Percentiles rank a stretch among this genome's conserved stretches.
These are phyloP conservation scores for Cecropterus lyciades DNA, from an alignment of 1,140 invertebrate species.

Conservation along the genomic window DNA sequence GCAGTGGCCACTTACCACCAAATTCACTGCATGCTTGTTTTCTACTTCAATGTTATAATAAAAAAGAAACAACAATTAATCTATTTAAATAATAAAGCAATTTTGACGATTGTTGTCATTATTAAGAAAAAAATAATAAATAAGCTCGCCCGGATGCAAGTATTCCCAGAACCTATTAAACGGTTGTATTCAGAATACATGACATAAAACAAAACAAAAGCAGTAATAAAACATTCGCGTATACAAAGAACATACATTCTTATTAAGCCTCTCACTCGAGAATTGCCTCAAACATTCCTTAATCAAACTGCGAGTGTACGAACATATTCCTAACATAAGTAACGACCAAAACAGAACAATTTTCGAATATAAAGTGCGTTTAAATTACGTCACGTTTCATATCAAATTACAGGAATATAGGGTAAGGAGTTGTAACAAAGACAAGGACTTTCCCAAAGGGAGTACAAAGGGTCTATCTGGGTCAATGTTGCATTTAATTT, in stretches of 20 bases:
- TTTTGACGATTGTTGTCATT: no score
- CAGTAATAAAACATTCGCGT: conserved; percentile 23
- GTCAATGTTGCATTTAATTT: conserved; percentile 38
- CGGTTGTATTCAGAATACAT: background rate
- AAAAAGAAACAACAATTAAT: no score
- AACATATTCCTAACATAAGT: conserved; percentile 32
- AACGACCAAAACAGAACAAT: conserved; percentile 43
- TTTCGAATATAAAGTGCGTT: conserved; percentile 49
- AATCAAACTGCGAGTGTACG: conserved; percentile 25
- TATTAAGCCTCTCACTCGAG: conserved; percentile 16
- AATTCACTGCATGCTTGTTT: no score
- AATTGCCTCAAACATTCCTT: conserved; percentile 9
- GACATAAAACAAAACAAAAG: conserved; percentile 12
- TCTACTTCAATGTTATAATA: no score
- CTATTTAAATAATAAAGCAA: no score
- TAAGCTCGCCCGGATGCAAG: background rate
- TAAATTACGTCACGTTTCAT: conserved; percentile 61
- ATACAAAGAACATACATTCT: conserved; percentile 28
- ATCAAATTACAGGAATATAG: conserved; percentile 54
- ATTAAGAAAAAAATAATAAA: background rate
- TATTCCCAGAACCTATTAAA: background rate
- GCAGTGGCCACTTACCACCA: no score
- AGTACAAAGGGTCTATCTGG: conserved; percentile 31
- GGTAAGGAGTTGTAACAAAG: conserved; percentile 42
- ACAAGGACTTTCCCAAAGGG: conserved; percentile 14